Base-by-base conservation (phyloP, 2,113 vertebrate species). In the Ceuthmochares aereus region DNA sequence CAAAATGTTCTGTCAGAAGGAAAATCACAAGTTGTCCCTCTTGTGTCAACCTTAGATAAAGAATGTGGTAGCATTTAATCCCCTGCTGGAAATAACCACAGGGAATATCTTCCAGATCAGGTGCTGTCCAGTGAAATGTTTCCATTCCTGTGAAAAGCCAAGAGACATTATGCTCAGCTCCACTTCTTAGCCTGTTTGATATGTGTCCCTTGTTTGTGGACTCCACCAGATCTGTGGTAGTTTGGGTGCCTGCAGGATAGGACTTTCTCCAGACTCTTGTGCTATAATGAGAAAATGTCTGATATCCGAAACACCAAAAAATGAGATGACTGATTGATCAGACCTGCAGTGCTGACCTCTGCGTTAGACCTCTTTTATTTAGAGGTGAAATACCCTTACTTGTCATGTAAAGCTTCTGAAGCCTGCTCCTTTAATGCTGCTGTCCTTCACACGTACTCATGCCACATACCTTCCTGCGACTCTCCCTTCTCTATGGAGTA, bases 381-480 rank as follows among this genome's bases (percentile, higher is more conserved):
- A 51, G 16, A 42, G 32, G 29, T 59, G 68, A 92, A 73, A 47
- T 54, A n/a, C 5, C 5, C 13, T 70, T 27, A 43, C 8, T 67
- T 70, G 2, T 81, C 2, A 7, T 34, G 9, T 11, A 60, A 45
- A 72, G 27, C 25, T 82, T 73, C n/a, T 67, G 47, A 70, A 87
- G 6, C 17, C 49, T 70, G 9, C 15, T 75, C 2, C 14, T 58
- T 7, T 30, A 59, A 26, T 3, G 21, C 32, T 15, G 13, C 4
- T 45, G 16, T 77, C 37, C 32, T 52, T 26, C 4, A 19, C 8
- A 6, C 19, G 59, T 81, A 12, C 11, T 77, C 30, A 22, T 3
- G 3, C 9, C 18, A 21, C 7, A 34, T 11, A 15, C 40, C 7
- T n/a, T 82, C 7, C 25, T n/a, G 19, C 0, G 2, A 4, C 18